A percentile compares a stretch with the other conserved stretches of the same genome.
Evolutionary conservation across 2,888 invertebrate genomes (phyloP).

Genomic region (Fragum sueziense): DNA sequence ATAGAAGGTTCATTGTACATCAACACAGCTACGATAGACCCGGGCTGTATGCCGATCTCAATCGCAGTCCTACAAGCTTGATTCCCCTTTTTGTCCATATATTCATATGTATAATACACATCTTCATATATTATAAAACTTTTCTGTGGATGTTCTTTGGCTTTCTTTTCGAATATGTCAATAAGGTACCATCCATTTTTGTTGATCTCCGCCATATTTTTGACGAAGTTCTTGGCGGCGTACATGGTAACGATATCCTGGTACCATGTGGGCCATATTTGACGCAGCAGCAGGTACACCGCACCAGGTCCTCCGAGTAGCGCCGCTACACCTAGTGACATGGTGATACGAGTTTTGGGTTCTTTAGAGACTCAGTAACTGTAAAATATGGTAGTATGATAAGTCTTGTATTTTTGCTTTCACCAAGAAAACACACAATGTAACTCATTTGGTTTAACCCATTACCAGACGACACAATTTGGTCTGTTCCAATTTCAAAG

Average conservation of each 20-base stretch:
- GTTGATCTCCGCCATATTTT: neutral
- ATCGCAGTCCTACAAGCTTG: conserved; percentile 63
- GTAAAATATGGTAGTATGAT: too few relatives aligned
- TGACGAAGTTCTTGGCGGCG: conserved; percentile 44
- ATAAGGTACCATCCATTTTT: conserved; percentile 33
- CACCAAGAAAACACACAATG: too few relatives aligned
- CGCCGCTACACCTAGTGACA: neutral
- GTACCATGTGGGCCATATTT: conserved; percentile 43
- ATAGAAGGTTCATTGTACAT: conserved; percentile 54
- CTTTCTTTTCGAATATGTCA: conserved; percentile 58
- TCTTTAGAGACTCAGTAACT: too few relatives aligned
- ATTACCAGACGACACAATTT: too few relatives aligned
- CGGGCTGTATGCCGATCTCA: conserved; percentile 46
- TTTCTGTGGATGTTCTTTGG: conserved; percentile 44
- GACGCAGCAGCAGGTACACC: conserved; percentile 27
- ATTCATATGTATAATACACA: conserved; percentile 60
- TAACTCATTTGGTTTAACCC: too few relatives aligned
- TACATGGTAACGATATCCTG: conserved; percentile 48
- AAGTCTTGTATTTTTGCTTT: too few relatives aligned
- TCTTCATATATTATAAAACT: conserved; percentile 62
- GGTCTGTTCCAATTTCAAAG: too few relatives aligned
- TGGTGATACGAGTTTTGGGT: too few relatives aligned
- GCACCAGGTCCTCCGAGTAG: conserved; percentile 16
- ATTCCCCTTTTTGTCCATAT: conserved; percentile 69
- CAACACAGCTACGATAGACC: conserved; percentile 51